A percentile compares a stretch with the other conserved stretches of the same genome.
These are phyloP conservation scores for Helicorthomorpha holstii DNA, from an alignment of 1,140 invertebrate genomes.

Conservation along the genomic window DNA sequence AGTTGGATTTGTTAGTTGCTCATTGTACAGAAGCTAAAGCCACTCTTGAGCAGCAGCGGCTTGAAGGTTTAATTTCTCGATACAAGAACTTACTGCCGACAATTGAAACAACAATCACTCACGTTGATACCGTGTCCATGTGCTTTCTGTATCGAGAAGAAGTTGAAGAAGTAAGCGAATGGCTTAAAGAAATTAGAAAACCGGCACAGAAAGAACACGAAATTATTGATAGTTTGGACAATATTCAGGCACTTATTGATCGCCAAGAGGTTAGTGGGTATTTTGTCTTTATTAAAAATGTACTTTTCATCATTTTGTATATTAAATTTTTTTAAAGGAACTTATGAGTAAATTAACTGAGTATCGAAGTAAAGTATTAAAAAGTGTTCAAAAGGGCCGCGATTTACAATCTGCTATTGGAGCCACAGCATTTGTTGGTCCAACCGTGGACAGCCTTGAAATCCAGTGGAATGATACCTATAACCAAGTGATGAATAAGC, in stretches of 20 bases:
- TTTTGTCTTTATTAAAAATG: neutral
- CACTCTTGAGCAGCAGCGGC: conserved; percentile 42
- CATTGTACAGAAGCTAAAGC: conserved; percentile 64
- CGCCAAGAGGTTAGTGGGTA: conserved; percentile 45
- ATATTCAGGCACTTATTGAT: conserved; percentile 49
- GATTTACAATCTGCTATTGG: conserved; percentile 68
- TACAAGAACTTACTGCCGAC: conserved; percentile 81
- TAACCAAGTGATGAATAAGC: conserved; percentile 58
- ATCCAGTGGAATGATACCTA: conserved; percentile 74
- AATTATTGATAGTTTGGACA: conserved; percentile 49
- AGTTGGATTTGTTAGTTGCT: conserved; percentile 62
- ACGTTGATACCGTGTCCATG: conserved; percentile 76
- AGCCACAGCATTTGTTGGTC: conserved; percentile 65
- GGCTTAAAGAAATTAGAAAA: conserved; percentile 44
- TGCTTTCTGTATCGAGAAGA: conserved; percentile 80
- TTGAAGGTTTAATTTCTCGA: conserved; percentile 63
- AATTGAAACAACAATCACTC: conserved; percentile 78
- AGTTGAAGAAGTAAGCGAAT: conserved; percentile 50
- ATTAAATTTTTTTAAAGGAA: conserved; percentile 15
- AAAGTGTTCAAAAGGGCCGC: conserved; percentile 75
- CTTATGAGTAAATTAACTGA: conserved; percentile 54
- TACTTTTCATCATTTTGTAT: neutral
- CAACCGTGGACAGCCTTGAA: conserved; percentile 67
- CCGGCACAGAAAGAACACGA: conserved; percentile 27
- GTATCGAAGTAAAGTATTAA: conserved; percentile 68